Conservation (phyloP, 2,888 invertebrate species). For the Pyrocoelia pectoralis region DNA sequence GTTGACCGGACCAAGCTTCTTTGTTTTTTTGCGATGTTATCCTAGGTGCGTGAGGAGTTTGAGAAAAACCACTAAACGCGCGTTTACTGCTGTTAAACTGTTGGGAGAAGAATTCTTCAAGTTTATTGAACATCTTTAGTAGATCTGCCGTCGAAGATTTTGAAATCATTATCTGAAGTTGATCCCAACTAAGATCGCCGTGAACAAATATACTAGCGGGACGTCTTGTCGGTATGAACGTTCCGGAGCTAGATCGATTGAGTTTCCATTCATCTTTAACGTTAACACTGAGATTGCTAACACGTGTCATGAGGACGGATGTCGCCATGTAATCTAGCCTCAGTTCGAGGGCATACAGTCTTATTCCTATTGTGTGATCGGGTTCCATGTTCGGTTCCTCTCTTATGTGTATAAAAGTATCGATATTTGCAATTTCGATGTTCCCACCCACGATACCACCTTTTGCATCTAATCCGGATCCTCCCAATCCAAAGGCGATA, state of each 20-base stretch:
- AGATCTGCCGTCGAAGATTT: slow-evolving; percentile 97
- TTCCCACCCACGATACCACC: slow-evolving; percentile 98
- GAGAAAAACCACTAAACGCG: slow-evolving; percentile 69
- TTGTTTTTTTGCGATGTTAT: slow-evolving; percentile 54
- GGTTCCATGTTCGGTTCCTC: slow-evolving; percentile 92
- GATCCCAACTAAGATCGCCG: slow-evolving; percentile 94
- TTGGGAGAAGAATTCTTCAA: slow-evolving; percentile 97
- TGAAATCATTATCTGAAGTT: slow-evolving; percentile 95
- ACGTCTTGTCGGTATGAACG: slow-evolving; percentile 72
- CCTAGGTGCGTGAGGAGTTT: slow-evolving; percentile 49
- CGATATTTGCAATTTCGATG: slow-evolving; percentile 88
- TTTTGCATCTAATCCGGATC: slow-evolving; percentile 93
- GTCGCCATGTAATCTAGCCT: slow-evolving; percentile 98
- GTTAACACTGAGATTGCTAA: slow-evolving; percentile 81
- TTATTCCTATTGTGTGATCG: slow-evolving; percentile 83
- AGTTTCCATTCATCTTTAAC: slow-evolving; percentile 90
- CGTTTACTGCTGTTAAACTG: slow-evolving; percentile 96
- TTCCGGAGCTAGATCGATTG: slow-evolving; percentile 61
- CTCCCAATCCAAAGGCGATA: slow-evolving; percentile 85
- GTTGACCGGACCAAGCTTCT: slow-evolving; percentile 41
- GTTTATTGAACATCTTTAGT: slow-evolving; percentile 94
- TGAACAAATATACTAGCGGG: slow-evolving; percentile 92
- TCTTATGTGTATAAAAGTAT: slow-evolving; percentile 85
- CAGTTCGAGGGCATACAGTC: slow-evolving; percentile 85
- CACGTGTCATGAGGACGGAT: slow-evolving; percentile 90